Evolutionary conservation across 1,140 invertebrate species (phyloP).

Genomic region (Formica exsecta): DNA sequence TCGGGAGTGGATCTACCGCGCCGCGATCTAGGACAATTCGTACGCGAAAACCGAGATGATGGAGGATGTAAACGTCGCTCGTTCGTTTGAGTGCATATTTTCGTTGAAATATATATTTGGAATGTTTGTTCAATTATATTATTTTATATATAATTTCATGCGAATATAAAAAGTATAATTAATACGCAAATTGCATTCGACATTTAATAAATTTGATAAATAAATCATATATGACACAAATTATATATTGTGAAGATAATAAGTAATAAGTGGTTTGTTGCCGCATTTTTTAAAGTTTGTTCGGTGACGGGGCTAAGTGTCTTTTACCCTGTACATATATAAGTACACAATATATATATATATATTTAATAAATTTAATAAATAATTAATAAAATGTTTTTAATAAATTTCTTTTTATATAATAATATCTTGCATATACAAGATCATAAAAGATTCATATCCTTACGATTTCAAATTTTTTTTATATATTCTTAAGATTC

Average conservation of each 20-base stretch:
- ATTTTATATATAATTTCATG: slow-evolving; percentile 13
- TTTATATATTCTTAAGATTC: too few relatives aligned
- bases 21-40: slow-evolving; percentile 80
- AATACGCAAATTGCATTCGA: slow-evolving; percentile 1
- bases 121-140: slow-evolving; percentile 45
- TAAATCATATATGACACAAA: slow-evolving; percentile 15
- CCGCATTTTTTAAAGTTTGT: slow-evolving; percentile 53
- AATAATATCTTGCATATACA: too few relatives aligned
- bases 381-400: too few relatives aligned
- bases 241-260: slow-evolving; percentile 21
- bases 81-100: slow-evolving; percentile 27
- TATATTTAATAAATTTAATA: neutral
- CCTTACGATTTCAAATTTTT: too few relatives aligned
- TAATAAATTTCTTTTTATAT: too few relatives aligned
- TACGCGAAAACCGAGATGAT: slow-evolving; percentile 84
- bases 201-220: slow-evolving; percentile 47
- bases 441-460: too few relatives aligned
- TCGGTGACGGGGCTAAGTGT: slow-evolving; percentile 33
- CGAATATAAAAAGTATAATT: neutral
- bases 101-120: slow-evolving; percentile 19
- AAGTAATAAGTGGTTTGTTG: neutral
- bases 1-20: slow-evolving; percentile 84
- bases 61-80: slow-evolving; percentile 81
- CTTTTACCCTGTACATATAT: slow-evolving; percentile 51
- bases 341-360: slow-evolving; percentile 25